These are phyloP conservation scores for Monoplex corrugatus DNA, from an alignment of 2,888 invertebrate species.

Conservation along the genomic window DNA sequence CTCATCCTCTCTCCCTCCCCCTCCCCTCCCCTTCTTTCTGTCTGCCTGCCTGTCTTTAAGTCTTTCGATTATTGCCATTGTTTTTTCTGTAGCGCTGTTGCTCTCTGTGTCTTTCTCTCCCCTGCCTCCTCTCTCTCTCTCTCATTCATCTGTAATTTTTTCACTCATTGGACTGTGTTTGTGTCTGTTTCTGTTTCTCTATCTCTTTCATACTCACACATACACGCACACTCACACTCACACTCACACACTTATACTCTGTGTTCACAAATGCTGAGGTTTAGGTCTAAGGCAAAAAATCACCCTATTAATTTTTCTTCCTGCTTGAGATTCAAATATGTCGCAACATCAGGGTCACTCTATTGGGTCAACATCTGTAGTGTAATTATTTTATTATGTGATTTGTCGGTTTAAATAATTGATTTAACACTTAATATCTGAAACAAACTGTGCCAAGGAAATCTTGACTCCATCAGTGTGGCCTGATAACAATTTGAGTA, in stretches of 20 bases:
- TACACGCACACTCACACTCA: constrained; percentile 11
- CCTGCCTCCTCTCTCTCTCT: neutral
- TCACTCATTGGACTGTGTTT: neutral
- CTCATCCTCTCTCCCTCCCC: constrained; percentile 27
- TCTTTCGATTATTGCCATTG: neutral
- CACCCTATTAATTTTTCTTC: too few species aligned
- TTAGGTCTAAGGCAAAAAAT: too few species aligned
- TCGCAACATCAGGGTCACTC: too few species aligned
- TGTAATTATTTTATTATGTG: too few species aligned
- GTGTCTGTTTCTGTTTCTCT: constrained; percentile 20
- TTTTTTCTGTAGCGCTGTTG: neutral
- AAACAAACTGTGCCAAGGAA: too few species aligned
- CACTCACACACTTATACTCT: constrained; percentile 12
- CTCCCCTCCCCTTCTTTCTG: neutral
- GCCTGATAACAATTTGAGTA: too few species aligned
- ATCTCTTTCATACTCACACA: constrained; percentile 32
- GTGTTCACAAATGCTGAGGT: neutral
- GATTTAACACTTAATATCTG: too few species aligned
- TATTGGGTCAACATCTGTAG: too few species aligned
- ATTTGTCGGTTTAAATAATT: too few species aligned
- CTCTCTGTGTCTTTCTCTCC: neutral
- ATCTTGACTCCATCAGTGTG: too few species aligned
- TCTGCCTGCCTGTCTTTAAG: neutral
- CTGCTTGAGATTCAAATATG: too few species aligned
- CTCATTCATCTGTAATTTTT: neutral